Percentiles rank a stretch among this genome's conserved stretches.
Evolutionary conservation across 1,140 invertebrate species (phyloP).

Genomic region (Triops cancriformis): DNA sequence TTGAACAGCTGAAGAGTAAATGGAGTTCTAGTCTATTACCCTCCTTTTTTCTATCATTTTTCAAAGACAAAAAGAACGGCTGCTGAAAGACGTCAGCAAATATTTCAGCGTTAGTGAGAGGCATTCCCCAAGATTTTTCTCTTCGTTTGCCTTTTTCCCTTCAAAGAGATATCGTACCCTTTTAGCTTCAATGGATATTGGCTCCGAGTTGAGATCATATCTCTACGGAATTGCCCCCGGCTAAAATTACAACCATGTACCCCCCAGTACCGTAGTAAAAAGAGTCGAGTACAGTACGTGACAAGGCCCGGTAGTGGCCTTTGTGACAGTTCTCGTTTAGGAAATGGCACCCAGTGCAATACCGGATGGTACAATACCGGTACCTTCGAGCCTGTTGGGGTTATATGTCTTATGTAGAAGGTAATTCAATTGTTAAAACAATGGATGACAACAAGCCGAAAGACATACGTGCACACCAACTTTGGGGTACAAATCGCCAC

Average conservation of each 20-base stretch:
- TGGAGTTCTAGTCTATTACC: no score
- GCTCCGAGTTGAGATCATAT: neutral
- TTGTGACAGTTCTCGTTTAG: neutral
- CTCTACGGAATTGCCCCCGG: neutral
- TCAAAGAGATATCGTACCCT: neutral
- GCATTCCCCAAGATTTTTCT: neutral
- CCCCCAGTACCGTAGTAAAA: no score
- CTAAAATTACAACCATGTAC: neutral
- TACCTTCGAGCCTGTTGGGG: neutral
- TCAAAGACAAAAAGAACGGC: no score
- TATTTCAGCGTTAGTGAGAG: no score
- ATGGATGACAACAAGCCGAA: neutral
- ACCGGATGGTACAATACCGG: neutral
- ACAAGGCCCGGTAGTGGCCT: neutral
- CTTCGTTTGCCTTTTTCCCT: neutral
- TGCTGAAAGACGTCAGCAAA: no score
- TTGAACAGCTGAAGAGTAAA: no score
- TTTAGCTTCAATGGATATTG: slow-evolving; percentile 1
- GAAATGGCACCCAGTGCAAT: neutral
- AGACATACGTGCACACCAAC: neutral
- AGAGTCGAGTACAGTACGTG: neutral
- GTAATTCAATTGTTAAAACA: neutral
- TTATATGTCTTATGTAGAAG: neutral
- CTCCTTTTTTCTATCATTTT: no score
- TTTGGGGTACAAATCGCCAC: neutral